phyloP scores from a whole-genome alignment of 1,140 invertebrate genomes.

The Papilio polytes region DNA sequence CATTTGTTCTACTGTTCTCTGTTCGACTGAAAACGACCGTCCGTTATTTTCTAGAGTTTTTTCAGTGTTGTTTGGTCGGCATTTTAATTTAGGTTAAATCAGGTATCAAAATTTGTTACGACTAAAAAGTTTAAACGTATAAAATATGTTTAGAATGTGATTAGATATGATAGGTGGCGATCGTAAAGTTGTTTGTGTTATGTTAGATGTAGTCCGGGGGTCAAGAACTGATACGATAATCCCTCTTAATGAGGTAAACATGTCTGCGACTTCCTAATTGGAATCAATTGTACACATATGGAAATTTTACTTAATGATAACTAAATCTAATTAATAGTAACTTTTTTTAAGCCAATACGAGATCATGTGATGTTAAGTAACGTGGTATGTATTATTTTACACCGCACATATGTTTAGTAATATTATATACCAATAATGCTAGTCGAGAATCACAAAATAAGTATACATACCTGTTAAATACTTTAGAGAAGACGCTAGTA shows the following conservation, averaged over 20 bases:
- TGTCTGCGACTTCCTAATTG: background rate
- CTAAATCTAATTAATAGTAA: background rate
- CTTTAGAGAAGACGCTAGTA: slow-evolving; percentile 93
- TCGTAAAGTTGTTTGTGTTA: slow-evolving; percentile 25
- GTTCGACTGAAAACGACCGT: no score
- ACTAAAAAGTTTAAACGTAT: background rate
- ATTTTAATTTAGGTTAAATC: no score
- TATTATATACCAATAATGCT: background rate
- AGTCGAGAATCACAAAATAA: background rate
- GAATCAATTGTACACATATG: background rate
- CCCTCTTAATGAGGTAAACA: slow-evolving; percentile 14
- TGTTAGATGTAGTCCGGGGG: background rate
- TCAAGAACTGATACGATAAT: slow-evolving; percentile 26
- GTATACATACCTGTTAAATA: slow-evolving; percentile 91
- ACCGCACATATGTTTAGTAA: background rate
- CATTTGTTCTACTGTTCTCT: no score
- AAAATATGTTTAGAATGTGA: background rate
- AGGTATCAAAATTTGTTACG: no score
- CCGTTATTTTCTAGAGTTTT: no score
- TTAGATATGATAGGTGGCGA: background rate
- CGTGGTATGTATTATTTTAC: background rate
- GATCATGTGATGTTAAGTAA: background rate
- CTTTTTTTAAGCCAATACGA: background rate
- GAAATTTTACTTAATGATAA: slow-evolving; percentile 12
- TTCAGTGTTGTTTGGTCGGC: no score